These are phyloP conservation scores for Dexiosoma caninum DNA, from an alignment of 2,888 invertebrate genomes.

Conservation along the genomic window DNA sequence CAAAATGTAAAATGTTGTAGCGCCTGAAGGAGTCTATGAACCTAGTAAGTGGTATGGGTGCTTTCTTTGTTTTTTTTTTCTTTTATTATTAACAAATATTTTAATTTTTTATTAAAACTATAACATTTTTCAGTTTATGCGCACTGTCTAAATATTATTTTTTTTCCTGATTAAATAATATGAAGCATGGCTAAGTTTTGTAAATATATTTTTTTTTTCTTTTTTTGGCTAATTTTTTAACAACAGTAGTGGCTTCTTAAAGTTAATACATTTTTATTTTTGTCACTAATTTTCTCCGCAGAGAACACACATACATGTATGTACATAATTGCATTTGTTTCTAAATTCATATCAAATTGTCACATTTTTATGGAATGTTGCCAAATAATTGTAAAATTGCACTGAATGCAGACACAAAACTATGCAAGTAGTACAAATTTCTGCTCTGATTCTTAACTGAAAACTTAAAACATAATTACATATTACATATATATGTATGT, in stretches of 20 bases:
- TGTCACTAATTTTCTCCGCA: slow-evolving; percentile 6
- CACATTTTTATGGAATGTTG: slow-evolving; percentile 33
- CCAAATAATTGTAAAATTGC: slow-evolving; percentile 28
- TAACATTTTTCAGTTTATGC: slow-evolving; percentile 49
- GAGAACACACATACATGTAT: not conserved
- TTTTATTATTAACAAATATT: slow-evolving; percentile 52
- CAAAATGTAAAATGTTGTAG: slow-evolving; percentile 69
- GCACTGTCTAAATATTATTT: slow-evolving; percentile 19
- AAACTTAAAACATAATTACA: not conserved
- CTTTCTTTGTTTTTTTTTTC: slow-evolving; percentile 74
- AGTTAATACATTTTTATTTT: not conserved
- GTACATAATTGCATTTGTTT: slow-evolving; percentile 5
- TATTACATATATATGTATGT: too few relatives aligned
- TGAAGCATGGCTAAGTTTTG: slow-evolving; percentile 29
- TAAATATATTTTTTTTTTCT: slow-evolving; percentile 13
- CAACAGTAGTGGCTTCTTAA: slow-evolving; percentile 36
- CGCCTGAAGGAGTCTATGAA: slow-evolving; percentile 78
- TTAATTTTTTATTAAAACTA: slow-evolving; percentile 30
- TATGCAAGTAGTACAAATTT: slow-evolving; percentile 23
- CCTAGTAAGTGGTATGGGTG: slow-evolving; percentile 79
- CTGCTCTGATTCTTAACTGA: slow-evolving; percentile 31
- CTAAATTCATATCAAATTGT: slow-evolving; percentile 12
- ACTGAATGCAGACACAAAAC: not conserved
- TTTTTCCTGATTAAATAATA: not conserved
- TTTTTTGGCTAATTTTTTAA: slow-evolving; percentile 15